These are phyloP conservation scores for Hybognathus amarus DNA, from an alignment of 2,797 vertebrate species.

Conservation along the genomic window DNA sequence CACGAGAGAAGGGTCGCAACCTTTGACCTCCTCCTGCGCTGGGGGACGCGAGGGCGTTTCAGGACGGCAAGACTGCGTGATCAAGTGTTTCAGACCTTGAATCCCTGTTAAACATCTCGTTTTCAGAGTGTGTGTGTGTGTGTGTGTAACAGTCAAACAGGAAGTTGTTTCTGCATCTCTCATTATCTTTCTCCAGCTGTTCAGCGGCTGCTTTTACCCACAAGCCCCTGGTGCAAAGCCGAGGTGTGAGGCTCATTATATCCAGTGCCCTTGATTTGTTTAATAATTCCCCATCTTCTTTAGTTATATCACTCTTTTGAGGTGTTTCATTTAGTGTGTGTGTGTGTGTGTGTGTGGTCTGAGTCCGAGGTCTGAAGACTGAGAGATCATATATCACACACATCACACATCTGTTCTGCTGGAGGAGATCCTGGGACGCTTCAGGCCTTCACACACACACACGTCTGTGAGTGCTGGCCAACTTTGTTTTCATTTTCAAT, in stretches of 20 bases:
- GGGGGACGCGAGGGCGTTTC: neutral
- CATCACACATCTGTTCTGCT: neutral
- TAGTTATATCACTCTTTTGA: neutral
- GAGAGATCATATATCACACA: too few relatives aligned
- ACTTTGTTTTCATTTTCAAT: neutral
- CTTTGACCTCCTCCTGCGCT: constrained; percentile 28
- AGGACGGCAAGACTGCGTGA: neutral
- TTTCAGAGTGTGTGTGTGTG: neutral
- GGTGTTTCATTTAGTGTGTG: constrained; percentile 19
- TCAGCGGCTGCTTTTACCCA: constrained; percentile 61
- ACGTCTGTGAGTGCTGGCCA: too few relatives aligned
- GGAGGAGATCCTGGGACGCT: neutral
- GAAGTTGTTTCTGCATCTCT: constrained; percentile 57
- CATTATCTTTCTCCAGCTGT: constrained; percentile 66
- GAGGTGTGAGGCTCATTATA: constrained; percentile 64
- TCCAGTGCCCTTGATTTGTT: constrained; percentile 59
- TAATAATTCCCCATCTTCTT: constrained; percentile 14
- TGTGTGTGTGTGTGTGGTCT: neutral
- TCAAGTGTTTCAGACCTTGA: constrained; percentile 35
- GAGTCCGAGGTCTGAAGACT: neutral
- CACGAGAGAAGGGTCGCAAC: constrained; percentile 37
- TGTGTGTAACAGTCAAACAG: constrained; percentile 40
- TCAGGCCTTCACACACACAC: neutral
- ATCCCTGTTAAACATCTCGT: neutral
- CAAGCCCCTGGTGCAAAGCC: constrained; percentile 54